Evolutionary conservation across 30 jellyfish, hydroid and myxozoan species (phyloP), one percentile per base, ranked within the genome.

Genomic region (Pelagia noctiluca): DNA sequence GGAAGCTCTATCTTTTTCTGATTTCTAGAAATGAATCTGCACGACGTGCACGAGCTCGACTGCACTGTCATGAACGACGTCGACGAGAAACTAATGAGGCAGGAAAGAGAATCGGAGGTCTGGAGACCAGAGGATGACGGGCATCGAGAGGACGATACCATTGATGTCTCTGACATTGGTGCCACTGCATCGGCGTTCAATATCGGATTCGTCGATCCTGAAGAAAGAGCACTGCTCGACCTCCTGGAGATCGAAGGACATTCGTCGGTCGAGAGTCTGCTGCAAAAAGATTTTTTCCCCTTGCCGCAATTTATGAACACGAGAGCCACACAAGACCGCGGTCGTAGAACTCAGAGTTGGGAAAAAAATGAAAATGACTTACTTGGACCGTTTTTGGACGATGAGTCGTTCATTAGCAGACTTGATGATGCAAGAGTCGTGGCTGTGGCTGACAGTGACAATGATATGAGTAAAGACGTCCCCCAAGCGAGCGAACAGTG

Each of bases 1-100:
- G n/a, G n/a, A n/a, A n/a, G n/a, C n/a, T n/a, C n/a, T n/a, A n/a
- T n/a, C n/a, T n/a, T n/a, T n/a, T n/a, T n/a, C n/a, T 42, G 57
- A 0, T 38, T 84, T 54, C 24, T 69, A 84, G 95, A 84, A 50
- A 31, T 84, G 63, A 76, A 76, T 53, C 37, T 86, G 53, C 97
- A 89, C 67, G 97, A 89, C 65, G 95, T 89, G 0, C 91, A 82
- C 63, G 97, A 89, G 2, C 74, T 68, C 29, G 97, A 89, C 11
- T 79, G 71, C 35, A 75, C 83, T 26, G 70, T 74, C 1, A 89
- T 89, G 97, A 89, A 89, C 42, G 97, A 89, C 68, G 95, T 89
- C 12, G 97, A 89, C 50, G 97, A 89, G 24, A 72, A 74, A 32
- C 85, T 77, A 78, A 85, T 70, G 34, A 62, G 61, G 35, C 88